These are phyloP conservation scores for Pissodes strobi DNA, from an alignment of 1,140 invertebrate genomes.

Conservation along the genomic window DNA sequence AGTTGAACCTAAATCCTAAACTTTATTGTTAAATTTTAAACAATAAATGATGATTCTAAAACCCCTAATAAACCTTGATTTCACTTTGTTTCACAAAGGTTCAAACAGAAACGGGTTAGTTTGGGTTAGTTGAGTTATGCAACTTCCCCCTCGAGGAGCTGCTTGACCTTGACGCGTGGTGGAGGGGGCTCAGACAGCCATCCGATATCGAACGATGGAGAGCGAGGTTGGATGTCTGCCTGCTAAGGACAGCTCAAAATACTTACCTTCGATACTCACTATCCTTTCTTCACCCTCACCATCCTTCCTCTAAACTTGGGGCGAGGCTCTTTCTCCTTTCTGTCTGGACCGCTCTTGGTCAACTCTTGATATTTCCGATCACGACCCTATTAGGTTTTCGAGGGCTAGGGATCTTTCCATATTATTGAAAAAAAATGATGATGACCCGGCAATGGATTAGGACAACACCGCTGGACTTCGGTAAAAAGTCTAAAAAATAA, in stretches of 20 bases:
- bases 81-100: too few relatives aligned
- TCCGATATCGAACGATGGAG: not conserved
- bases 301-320: not conserved
- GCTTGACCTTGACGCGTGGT: not conserved
- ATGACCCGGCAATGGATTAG: too few relatives aligned
- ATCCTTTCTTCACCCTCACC: not conserved
- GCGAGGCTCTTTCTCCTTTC: not conserved
- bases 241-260: not conserved
- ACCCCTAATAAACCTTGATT: too few relatives aligned
- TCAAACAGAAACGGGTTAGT: too few relatives aligned
- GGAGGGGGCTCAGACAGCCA: not conserved
- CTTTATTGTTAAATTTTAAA: too few relatives aligned
- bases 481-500: too few relatives aligned
- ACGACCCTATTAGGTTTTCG: constrained; percentile 6
- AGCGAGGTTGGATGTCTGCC: not conserved
- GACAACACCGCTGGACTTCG: too few relatives aligned
- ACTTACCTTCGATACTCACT: not conserved
- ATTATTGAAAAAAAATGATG: too few relatives aligned
- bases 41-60: too few relatives aligned
- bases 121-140: not conserved
- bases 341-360: constrained; percentile 1
- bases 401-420: too few relatives aligned
- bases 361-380: constrained; percentile 1
- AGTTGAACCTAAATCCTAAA: too few relatives aligned
- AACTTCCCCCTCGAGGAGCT: not conserved